Base-by-base conservation (phyloP, 2,797 vertebrate genomes). In the Rhadinocentrus ornatus region DNA sequence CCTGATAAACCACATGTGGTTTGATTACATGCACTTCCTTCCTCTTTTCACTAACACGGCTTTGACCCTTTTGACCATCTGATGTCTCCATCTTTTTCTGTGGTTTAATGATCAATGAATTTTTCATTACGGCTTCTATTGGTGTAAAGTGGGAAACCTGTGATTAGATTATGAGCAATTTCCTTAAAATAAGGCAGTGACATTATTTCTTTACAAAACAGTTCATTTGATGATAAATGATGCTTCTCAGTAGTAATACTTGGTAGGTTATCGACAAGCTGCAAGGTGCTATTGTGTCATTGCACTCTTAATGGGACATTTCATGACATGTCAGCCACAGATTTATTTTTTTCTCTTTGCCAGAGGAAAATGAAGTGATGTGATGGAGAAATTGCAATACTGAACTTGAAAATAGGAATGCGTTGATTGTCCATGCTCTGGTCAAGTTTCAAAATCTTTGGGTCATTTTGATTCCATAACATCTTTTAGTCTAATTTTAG, bases 151-250 rank as follows among this genome's bases (percentile, higher is more conserved):
- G 44, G n/a, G 5, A 48, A 22, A 4, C n/a, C 46, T 64, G 31
- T 75, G 73, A 83, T 68, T 37, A 37, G 22, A 41, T 41, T 18
- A 41, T 26, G 58, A 18, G 60, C 26, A 63, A 58, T 79, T 64
- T 64, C 71, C 66, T 50, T 50, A 55, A 32, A 60, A 52, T 39
- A 53, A 44, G 69, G 20, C 39, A 53, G 12, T 15, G 2, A 66
- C 64, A 66, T 77, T 73, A 59, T 66, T 54, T 73, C 59, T 59
- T 71, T 62, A 78, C 72, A 77, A 56, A 58, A 61, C 66, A 69
- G 80, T 82, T 85, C 69, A 84, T 71, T 52, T 82, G 31, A 71
- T 86, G 86, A 87, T 60, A 85, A 84, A 83, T 70, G 54, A 84
- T 57, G 62, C 66, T 74, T 77, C 85, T 73, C 66, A 37, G 71